Percentiles rank a stretch among this genome's conserved stretches.
Evolutionary conservation across 2,888 invertebrate genomes (phyloP).

Genomic region (Phaedon cochleariae): DNA sequence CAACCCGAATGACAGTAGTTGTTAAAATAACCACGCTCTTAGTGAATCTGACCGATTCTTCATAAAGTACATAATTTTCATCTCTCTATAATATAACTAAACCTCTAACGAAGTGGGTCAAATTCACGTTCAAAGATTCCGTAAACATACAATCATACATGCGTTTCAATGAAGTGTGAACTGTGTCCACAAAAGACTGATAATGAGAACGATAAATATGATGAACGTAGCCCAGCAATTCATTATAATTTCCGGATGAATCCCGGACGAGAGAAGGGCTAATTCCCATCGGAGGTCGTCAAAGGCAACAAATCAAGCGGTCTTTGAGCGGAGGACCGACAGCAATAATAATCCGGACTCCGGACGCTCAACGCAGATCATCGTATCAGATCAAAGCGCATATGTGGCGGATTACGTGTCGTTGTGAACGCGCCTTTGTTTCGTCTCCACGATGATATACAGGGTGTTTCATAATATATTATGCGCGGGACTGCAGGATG

Average conservation of each 20-base stretch:
- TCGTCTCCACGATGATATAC: background rate
- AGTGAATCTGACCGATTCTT: no score
- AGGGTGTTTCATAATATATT: no score
- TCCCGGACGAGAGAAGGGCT: constrained; percentile 35
- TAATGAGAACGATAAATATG: constrained; percentile 24
- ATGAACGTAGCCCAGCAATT: constrained; percentile 42
- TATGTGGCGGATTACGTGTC: constrained; percentile 53
- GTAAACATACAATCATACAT: no score
- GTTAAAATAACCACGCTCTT: no score
- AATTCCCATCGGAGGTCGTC: constrained; percentile 44
- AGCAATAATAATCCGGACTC: constrained; percentile 52
- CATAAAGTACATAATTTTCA: no score
- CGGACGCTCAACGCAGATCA: constrained; percentile 49
- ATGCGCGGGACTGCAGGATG: no score
- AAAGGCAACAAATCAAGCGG: constrained; percentile 50
- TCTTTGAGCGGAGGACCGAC: constrained; percentile 29
- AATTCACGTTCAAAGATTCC: no score
- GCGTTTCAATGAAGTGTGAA: no score
- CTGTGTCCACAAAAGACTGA: background rate
- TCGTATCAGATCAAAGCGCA: constrained; percentile 56
- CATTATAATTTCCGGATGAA: constrained; percentile 50
- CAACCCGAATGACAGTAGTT: no score
- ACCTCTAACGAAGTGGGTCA: no score
- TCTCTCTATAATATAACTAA: no score
- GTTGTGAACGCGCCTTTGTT: constrained; percentile 13